A percentile compares a stretch with the other conserved stretches of the same genome.
phyloP scores from a whole-genome alignment of 1,140 invertebrate species.

The Oryctes rhinoceros region DNA sequence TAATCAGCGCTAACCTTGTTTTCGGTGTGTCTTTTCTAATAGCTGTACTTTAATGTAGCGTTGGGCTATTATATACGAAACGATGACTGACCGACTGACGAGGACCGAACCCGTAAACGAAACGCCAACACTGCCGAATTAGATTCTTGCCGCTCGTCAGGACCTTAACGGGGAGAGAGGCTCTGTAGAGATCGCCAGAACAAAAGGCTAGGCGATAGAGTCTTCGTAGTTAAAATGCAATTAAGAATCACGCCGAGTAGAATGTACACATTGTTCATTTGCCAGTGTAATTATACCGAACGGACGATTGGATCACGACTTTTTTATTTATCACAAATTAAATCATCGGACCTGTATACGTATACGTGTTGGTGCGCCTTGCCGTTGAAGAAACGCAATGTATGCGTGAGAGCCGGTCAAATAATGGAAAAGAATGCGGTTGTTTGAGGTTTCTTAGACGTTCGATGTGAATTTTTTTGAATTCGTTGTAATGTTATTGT shows the following conservation, averaged over 20 bases:
- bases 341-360: neutral
- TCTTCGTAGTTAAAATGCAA: conserved; percentile 22
- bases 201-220: conserved; percentile 4
- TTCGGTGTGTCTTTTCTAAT: neutral
- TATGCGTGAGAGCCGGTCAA: too few relatives aligned
- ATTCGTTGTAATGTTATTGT: too few relatives aligned
- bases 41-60: neutral
- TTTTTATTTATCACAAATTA: conserved; percentile 14
- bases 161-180: neutral
- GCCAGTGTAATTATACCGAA: neutral
- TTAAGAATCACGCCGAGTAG: neutral
- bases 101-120: neutral
- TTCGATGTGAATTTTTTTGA: too few relatives aligned
- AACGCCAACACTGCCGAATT: neutral
- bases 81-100: neutral
- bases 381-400: too few relatives aligned
- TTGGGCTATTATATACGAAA: neutral
- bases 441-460: too few relatives aligned
- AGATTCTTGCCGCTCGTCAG: too few relatives aligned
- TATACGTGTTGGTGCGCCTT: neutral
- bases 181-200: neutral
- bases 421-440: too few relatives aligned
- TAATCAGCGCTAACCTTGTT: conserved; percentile 10
- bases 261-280: neutral
- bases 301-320: neutral